Evolutionary conservation across 2,797 vertebrate genomes (phyloP), one percentile per base, ranked within the genome.

Genomic region (Pseudotriccus pelzelni): DNA sequence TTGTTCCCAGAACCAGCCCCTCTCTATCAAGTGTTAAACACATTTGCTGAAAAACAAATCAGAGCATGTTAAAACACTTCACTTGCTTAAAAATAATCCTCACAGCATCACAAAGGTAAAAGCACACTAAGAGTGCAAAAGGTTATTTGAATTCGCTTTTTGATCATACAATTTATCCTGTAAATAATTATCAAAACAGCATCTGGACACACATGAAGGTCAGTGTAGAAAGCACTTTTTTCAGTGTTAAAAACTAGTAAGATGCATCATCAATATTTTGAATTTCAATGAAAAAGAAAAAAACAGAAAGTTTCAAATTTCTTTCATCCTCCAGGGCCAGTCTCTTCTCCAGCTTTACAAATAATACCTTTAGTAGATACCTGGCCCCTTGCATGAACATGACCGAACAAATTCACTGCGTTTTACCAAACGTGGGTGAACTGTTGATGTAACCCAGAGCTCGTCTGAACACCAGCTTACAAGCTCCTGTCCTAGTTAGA

Each of bases 41-140:
- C 58, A 46, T 90, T 86, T 60, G 66, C 70, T 64, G 50, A 89
- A 87, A 94, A 86, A 79, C 4, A 89, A 89, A 96, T 87, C 77
- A 93, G n/a, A 91, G 62, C 79, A 81, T 43, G 77, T 92, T 94
- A 89, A 91, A 94, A 78, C 87, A 89, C n/a, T 85, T 64, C 36
- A 62, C 84, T 92, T 86, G 89, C 89, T 95, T 93, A 94, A 86
- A 93, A 93, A 84, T 69, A 94, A 94, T 67, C 83, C 80, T 88
- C 81, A 86, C 76, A 79, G 63, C 69, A 93, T 81, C 69, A 91
- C 87, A 91, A 94, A 94, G 66, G 89, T 81, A 89, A 72, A 94
- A 84, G 73, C 24, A 56, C 41, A n/a, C 55, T 67, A 86, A 88
- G 52, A 41, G 49, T 74, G 53, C 32, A 74, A 89, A 68, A 32